Evolutionary conservation across 2,797 vertebrate species (phyloP).

Genomic region (Acanthurus tractus): DNA sequence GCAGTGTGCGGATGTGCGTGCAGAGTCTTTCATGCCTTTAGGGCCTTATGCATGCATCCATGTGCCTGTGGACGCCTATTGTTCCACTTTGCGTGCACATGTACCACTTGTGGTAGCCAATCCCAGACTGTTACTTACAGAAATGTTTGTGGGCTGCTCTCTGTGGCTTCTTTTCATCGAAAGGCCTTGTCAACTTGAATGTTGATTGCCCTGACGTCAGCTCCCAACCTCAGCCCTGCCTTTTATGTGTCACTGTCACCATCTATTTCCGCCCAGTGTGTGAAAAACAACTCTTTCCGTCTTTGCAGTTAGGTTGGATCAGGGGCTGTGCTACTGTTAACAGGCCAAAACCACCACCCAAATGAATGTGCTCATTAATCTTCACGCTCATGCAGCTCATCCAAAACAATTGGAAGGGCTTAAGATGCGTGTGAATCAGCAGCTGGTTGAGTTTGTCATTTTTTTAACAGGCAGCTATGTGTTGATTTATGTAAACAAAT

Average conservation of each 20-base stretch:
- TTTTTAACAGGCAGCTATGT: slow-evolving; percentile 5
- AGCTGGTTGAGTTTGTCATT: slow-evolving; percentile 10
- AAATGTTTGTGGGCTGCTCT: slow-evolving; percentile 75
- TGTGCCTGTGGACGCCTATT: slow-evolving; percentile 58
- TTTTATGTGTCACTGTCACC: slow-evolving; percentile 80
- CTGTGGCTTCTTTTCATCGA: slow-evolving; percentile 68
- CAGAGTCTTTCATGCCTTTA: slow-evolving; percentile 32
- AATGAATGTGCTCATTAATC: slow-evolving; percentile 41
- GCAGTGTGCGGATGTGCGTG: slow-evolving; percentile 31
- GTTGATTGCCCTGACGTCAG: slow-evolving; percentile 82
- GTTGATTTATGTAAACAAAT: slow-evolving; percentile 45
- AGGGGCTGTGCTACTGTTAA: slow-evolving; percentile 70
- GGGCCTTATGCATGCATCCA: slow-evolving; percentile 28
- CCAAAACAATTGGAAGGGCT: slow-evolving; percentile 9
- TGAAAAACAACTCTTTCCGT: slow-evolving; percentile 79
- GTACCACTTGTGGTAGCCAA: slow-evolving; percentile 54
- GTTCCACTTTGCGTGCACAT: slow-evolving; percentile 58
- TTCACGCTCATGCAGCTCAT: slow-evolving; percentile 23
- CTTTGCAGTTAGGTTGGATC: slow-evolving; percentile 37
- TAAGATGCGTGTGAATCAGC: slow-evolving; percentile 12
- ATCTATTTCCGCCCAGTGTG: slow-evolving; percentile 74
- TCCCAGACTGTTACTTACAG: slow-evolving; percentile 59
- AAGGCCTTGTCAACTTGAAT: slow-evolving; percentile 61
- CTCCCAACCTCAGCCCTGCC: slow-evolving; percentile 71
- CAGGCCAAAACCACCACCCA: slow-evolving; percentile 56